These are phyloP conservation scores for Trogon melanurus DNA, from an alignment of 2,113 vertebrate species.

Conservation along the genomic window DNA sequence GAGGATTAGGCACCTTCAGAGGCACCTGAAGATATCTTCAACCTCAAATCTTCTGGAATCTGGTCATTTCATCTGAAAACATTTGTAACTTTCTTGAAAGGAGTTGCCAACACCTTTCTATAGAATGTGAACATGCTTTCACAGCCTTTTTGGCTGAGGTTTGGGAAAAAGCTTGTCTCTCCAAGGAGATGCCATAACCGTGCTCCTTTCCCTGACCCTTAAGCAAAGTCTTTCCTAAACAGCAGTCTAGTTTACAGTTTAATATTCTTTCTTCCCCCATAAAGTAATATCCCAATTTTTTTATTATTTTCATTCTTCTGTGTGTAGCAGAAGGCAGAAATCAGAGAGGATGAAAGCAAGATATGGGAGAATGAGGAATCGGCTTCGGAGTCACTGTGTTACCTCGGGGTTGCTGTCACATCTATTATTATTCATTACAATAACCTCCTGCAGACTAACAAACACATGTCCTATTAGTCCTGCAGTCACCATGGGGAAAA, in stretches of 20 bases:
- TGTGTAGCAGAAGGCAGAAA: slow-evolving; percentile 1
- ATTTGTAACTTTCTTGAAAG: neutral
- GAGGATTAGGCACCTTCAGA: neutral
- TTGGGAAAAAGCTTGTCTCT: neutral
- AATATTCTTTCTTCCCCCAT: neutral
- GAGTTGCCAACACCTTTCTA: neutral
- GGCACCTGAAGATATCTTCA: neutral
- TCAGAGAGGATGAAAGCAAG: neutral
- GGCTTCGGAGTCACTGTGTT: slow-evolving; percentile 25
- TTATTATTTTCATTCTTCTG: neutral
- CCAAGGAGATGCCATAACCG: neutral
- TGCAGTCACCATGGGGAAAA: neutral
- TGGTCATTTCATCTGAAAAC: fast-evolving
- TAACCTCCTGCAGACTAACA: neutral
- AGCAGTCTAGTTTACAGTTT: neutral
- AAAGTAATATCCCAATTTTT: neutral
- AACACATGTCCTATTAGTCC: neutral
- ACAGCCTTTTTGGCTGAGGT: neutral
- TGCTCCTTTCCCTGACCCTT: neutral
- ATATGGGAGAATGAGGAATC: neutral
- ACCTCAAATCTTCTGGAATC: neutral
- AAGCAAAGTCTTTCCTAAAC: neutral
- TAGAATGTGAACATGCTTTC: neutral
- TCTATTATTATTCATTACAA: slow-evolving; percentile 15
- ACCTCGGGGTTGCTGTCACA: slow-evolving; percentile 53